Evolutionary conservation across 1,140 invertebrate genomes (phyloP).

Genomic region (Drosophila subpulchrella): DNA sequence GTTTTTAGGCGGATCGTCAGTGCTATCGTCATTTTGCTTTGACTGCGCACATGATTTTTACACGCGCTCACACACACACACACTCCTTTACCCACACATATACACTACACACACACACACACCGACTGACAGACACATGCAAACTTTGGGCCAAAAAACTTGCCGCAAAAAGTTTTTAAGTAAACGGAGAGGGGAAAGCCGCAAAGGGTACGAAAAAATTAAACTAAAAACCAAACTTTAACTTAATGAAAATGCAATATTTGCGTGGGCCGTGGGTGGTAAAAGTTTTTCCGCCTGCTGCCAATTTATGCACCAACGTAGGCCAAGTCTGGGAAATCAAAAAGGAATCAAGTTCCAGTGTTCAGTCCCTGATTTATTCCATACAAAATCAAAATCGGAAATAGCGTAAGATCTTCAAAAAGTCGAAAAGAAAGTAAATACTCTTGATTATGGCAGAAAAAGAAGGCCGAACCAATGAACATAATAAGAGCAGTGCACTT

Average conservation of each 20-base stretch:
- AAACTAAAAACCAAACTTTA: constrained; percentile 78
- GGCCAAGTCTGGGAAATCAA: constrained; percentile 41
- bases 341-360: constrained; percentile 29
- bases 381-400: constrained; percentile 35
- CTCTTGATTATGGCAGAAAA: constrained; percentile 22
- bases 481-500: not conserved
- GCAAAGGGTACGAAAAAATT: constrained; percentile 51
- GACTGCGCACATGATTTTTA: constrained; percentile 66
- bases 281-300: constrained; percentile 58
- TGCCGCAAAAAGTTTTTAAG: constrained; percentile 71
- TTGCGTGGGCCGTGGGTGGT: constrained; percentile 36
- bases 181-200: constrained; percentile 49
- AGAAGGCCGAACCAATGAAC: not conserved
- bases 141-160: constrained; percentile 65
- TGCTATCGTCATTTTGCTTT: constrained; percentile 54
- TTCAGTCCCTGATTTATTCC: constrained; percentile 25
- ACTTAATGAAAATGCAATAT: constrained; percentile 80
- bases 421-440: not conserved
- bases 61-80: constrained; percentile 30
- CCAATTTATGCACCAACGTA: constrained; percentile 66
- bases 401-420: not conserved
- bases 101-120: constrained; percentile 5
- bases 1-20: constrained; percentile 54
- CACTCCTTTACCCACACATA: constrained; percentile 4
- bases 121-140: constrained; percentile 36